A percentile compares a stretch with the other conserved stretches of the same genome.
Evolutionary conservation across 2,797 vertebrate species (phyloP).

Genomic region (Phalanger gymnotis): DNA sequence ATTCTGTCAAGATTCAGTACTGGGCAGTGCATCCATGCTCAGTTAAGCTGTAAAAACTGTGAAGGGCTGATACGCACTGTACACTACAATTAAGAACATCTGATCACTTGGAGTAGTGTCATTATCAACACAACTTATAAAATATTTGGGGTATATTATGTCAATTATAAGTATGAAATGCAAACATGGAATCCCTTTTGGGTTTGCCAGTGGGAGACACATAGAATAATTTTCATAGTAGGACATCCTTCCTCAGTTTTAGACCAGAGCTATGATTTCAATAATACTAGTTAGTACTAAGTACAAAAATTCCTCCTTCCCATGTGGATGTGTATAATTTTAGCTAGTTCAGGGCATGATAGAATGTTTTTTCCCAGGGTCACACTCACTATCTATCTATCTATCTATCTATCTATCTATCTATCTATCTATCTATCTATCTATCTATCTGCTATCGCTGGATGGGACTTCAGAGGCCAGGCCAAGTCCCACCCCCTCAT

Average conservation of each 20-base stretch:
- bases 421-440: too few relatives aligned
- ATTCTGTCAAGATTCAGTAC: not conserved
- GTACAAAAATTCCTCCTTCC: not conserved
- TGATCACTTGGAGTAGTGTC: not conserved
- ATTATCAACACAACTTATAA: slow-evolving; percentile 30
- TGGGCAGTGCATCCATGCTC: not conserved
- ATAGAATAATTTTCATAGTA: slow-evolving; percentile 47
- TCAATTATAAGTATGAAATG: slow-evolving; percentile 55
- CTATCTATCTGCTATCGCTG: not conserved
- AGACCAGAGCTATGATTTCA: not conserved
- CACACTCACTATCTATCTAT: too few relatives aligned
- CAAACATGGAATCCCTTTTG: slow-evolving; percentile 54
- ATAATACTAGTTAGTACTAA: not conserved
- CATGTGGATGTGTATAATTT: not conserved
- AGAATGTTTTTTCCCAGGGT: not conserved
- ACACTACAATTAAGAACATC: not conserved
- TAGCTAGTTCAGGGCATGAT: not conserved
- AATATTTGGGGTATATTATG: slow-evolving; percentile 1
- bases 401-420: too few relatives aligned
- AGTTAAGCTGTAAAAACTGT: not conserved
- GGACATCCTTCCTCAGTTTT: not conserved
- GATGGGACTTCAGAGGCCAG: not conserved
- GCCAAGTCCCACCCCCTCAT: not conserved
- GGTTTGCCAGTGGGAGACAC: slow-evolving; percentile 6
- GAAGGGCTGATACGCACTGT: not conserved